Evolutionary conservation across 2,113 vertebrate species (phyloP).

Genomic region (Desmodus rotundus): DNA sequence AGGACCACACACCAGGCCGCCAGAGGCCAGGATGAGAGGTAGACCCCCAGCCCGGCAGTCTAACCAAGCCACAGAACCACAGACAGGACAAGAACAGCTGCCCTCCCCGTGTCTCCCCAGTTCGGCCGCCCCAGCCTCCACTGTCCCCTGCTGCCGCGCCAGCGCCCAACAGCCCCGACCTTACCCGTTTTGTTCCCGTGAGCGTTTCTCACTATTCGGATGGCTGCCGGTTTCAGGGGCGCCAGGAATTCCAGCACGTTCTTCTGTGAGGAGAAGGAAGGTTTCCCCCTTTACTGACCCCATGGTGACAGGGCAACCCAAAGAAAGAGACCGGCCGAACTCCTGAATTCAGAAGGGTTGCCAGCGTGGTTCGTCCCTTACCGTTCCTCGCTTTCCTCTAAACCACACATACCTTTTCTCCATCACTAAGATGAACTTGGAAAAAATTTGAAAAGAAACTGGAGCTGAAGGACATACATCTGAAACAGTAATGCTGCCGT

Average conservation of each 20-base stretch:
- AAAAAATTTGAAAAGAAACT: not conserved
- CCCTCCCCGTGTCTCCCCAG: fast-evolving
- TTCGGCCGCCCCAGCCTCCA: fast-evolving
- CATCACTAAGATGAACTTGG: not conserved
- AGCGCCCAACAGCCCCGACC: fast-evolving
- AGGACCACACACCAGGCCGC: fast-evolving
- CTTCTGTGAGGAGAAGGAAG: slow-evolving; percentile 80
- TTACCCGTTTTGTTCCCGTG: slow-evolving; percentile 90
- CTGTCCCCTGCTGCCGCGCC: fast-evolving
- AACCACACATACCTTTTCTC: not conserved
- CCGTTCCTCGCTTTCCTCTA: not conserved
- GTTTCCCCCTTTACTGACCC: not conserved
- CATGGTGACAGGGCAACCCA: no score
- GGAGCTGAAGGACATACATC: not conserved
- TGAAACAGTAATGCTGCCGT: fast-evolving
- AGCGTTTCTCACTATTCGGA: slow-evolving; percentile 87
- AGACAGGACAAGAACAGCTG: fast-evolving
- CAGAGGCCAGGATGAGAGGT: not conserved
- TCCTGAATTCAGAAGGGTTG: not conserved
- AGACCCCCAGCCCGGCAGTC: fast-evolving
- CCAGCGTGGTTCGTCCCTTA: fast-evolving
- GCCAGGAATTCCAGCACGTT: slow-evolving; percentile 92
- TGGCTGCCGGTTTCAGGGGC: slow-evolving; percentile 89
- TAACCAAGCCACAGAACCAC: not conserved
- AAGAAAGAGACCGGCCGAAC: no score